Base-by-base conservation (phyloP, 2,888 invertebrate genomes). In the Eupsilia transversa region DNA sequence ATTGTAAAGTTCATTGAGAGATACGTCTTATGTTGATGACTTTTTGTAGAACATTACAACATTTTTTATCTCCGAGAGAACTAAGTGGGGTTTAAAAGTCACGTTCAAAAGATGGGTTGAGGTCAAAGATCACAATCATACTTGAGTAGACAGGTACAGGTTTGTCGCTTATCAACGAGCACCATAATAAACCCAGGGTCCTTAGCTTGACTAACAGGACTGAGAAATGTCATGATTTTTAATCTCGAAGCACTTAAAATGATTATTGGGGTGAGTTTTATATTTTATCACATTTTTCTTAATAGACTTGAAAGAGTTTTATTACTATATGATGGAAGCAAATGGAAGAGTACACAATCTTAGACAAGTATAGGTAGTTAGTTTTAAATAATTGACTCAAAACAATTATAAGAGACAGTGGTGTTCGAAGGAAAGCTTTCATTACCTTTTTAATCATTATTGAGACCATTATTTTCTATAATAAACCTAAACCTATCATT, bases 101-200 rank as follows among this genome's bases (percentile, higher is more conserved):
- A 83, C 66, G 70, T 73, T 64, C 35, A 59, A 56, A 70, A 33
- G 59, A 49, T 68, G 74, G 49, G 60, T 69, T 30, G 38, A 27
- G 75, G 75, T 74, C 75, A 84, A 59, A 80, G 84, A 56, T 84
- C 56, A 61, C 5, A 56, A 67, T 67, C 14, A 35, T 27, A 66
- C n/a, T 3, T 27, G 17, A 52, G 14, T 23, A 23, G 33, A 52
- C 83, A 46, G n/a, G 46, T 63, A n/a, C n/a, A 57, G n/a, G 46
- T 63, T 66, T 30, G 33, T 35, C 17, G 23, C 43, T 59, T 77
- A 83, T 72, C 83, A 77, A 56, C n/a, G 14, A 77, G 57, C 27
- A 23, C n/a, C 17, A 65, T 65, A 60, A 68, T 27, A 69, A 52
- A 41, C 14, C 41, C 35, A 60, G 56, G 35, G 33, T 41, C 27